Conservation (phyloP, 1,140 invertebrate genomes). For the Pissodes strobi region DNA sequence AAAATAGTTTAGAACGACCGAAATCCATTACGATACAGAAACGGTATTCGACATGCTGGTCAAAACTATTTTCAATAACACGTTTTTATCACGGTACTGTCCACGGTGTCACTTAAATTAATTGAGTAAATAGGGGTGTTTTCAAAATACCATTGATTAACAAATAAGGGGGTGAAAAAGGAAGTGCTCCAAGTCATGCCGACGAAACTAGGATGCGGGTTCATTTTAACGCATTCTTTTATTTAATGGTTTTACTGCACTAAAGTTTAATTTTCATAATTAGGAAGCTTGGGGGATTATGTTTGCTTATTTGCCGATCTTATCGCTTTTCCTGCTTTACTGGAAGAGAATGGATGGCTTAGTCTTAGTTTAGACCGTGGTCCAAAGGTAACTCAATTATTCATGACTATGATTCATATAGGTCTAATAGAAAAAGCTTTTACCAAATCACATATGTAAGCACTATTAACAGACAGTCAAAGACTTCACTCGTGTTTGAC, state of each 20-base stretch:
- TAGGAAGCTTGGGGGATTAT: constrained; percentile 18
- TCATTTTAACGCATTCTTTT: constrained; percentile 30
- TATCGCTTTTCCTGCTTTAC: too few relatives aligned
- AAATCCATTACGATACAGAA: too few relatives aligned
- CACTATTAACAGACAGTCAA: too few relatives aligned
- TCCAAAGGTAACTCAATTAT: too few relatives aligned
- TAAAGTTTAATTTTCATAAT: constrained; percentile 32
- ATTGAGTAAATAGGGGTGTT: constrained; percentile 36
- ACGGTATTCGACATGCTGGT: constrained; percentile 21
- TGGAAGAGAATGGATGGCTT: too few relatives aligned
- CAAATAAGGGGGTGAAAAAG: constrained; percentile 26
- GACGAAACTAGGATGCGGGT: constrained; percentile 24
- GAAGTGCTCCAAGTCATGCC: constrained; percentile 10
- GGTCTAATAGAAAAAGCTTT: too few relatives aligned
- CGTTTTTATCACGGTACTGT: constrained; percentile 12
- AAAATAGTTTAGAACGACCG: too few relatives aligned
- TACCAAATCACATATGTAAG: too few relatives aligned
- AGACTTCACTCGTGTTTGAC: too few relatives aligned
- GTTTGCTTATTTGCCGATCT: neutral
- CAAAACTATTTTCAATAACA: constrained; percentile 5
- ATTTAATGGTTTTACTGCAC: constrained; percentile 27
- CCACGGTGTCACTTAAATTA: constrained; percentile 23
- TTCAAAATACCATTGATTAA: constrained; percentile 32
- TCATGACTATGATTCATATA: too few relatives aligned
- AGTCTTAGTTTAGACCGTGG: too few relatives aligned